Evolutionary conservation across 2,113 vertebrate genomes (phyloP).

Genomic region (Cochlearius cochlearius): DNA sequence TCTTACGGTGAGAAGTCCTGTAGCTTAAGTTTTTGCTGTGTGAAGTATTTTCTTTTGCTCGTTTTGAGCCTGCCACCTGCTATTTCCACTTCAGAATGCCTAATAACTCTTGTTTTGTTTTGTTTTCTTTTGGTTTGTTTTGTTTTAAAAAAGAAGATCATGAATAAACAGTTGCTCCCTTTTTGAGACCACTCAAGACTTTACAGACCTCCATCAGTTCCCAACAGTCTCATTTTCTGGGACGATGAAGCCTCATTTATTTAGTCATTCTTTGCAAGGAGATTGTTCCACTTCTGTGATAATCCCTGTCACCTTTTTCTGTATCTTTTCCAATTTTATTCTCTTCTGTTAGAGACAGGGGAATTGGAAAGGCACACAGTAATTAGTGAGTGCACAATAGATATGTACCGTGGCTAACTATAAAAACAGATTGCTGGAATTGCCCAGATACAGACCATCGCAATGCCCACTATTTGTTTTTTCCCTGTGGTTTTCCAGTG

Average conservation of each 20-base stretch:
- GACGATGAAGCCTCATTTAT: neutral
- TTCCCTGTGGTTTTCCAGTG: neutral
- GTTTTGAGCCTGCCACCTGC: neutral
- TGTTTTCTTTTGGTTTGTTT: neutral
- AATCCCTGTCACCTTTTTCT: neutral
- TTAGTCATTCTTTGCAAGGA: neutral
- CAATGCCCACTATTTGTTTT: neutral
- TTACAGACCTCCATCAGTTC: neutral
- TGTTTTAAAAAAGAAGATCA: neutral
- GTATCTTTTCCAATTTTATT: neutral
- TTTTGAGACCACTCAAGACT: neutral
- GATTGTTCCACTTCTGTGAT: neutral
- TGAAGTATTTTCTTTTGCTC: neutral
- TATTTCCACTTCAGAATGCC: neutral
- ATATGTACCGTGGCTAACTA: neutral
- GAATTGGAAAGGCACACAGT: neutral
- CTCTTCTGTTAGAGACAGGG: neutral
- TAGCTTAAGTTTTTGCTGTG: neutral
- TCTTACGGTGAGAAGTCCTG: neutral
- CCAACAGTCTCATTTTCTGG: neutral
- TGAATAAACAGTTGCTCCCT: neutral
- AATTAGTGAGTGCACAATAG: constrained; percentile 9
- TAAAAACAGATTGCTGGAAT: neutral
- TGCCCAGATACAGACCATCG: neutral
- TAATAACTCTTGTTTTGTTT: neutral